Base-by-base conservation (phyloP, 2,888 invertebrate species). In the Phortica okadai region DNA sequence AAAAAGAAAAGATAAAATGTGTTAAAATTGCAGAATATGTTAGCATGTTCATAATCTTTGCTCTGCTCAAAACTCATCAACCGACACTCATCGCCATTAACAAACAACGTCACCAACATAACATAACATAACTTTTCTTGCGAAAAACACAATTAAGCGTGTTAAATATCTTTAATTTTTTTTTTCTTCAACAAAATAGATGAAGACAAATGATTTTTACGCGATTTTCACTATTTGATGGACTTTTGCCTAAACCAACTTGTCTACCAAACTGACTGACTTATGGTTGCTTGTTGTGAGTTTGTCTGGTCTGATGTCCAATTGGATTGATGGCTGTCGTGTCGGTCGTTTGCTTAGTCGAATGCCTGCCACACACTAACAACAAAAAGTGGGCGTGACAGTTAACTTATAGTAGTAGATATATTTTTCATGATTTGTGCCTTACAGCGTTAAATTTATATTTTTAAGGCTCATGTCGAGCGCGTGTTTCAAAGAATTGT, bases 181-280 rank as follows among this genome's bases (percentile, higher is more conserved):
- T 33, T 33, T 33, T 33, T 33, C 33, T 4, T 66, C 21, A 6
- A 66, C 66, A 42, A 42, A 66, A 66, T 66, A 66, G 66, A 66
- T 66, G 66, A 66, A 66, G 66, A 66, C 66, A 66, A 66, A 66
- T 66, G 33, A 41, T 41, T 66, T 66, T 66, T n/a, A 66, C 3
- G 42, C 66, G 33, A 16, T 41, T 66, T 6, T n/a, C 14, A 33
- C 25, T 62, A 10, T 50, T 4, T 21, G 25, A 25, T 62, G 62
- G 56, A 56, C 56, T 56, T 14, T 7, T 62, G 62, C 14, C 50
- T 50, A 11, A 50, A 8, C 14, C 50, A 62, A 62, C 33, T 33
- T 62, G 62, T 25, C 25, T 6, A 50, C 14, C 14, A 8, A 25
- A 62, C 21, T 62, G 62, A 25, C 8, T 1, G 62, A 16, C 3